phyloP scores from a whole-genome alignment of 2,113 vertebrate genomes.

The Cyprinus carpio region DNA sequence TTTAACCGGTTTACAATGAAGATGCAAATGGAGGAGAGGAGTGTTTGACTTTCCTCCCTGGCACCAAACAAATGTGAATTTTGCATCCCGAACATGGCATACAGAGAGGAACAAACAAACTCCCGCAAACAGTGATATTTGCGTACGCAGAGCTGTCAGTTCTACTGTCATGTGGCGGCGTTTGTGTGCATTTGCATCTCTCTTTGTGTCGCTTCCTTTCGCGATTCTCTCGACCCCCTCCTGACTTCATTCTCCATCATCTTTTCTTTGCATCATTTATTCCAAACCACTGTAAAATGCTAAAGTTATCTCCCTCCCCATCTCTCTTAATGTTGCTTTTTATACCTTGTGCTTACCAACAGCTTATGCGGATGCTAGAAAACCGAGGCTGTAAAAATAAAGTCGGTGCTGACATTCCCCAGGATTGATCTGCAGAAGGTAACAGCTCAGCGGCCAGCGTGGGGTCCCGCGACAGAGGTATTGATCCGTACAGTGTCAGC shows the following conservation, averaged over 20 bases:
- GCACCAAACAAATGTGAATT: slow-evolving; percentile 31
- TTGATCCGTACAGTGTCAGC: slow-evolving; percentile 42
- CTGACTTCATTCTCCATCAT: neutral
- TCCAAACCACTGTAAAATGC: neutral
- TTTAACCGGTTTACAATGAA: slow-evolving; percentile 17
- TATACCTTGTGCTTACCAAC: neutral
- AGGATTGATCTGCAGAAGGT: slow-evolving; percentile 25
- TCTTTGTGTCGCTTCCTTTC: neutral
- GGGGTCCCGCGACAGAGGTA: slow-evolving; percentile 5
- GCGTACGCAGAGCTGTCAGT: slow-evolving; percentile 10
- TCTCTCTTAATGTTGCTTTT: slow-evolving; percentile 1
- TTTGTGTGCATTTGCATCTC: slow-evolving; percentile 18
- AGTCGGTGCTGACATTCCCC: neutral
- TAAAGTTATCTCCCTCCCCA: neutral
- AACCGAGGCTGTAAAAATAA: neutral
- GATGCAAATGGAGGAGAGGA: slow-evolving; percentile 13
- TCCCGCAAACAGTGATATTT: slow-evolving; percentile 19
- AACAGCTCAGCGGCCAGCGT: neutral
- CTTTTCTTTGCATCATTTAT: slow-evolving; percentile 5
- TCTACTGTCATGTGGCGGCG: neutral
- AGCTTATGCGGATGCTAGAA: neutral
- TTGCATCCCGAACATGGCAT: slow-evolving; percentile 10
- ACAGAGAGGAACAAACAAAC: slow-evolving; percentile 12
- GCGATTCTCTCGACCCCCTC: neutral
- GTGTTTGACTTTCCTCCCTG: slow-evolving; percentile 45